Percentiles rank a stretch among this genome's conserved stretches.
Evolutionary conservation across 2,888 invertebrate species (phyloP).

Genomic region (Rhingia rostrata): DNA sequence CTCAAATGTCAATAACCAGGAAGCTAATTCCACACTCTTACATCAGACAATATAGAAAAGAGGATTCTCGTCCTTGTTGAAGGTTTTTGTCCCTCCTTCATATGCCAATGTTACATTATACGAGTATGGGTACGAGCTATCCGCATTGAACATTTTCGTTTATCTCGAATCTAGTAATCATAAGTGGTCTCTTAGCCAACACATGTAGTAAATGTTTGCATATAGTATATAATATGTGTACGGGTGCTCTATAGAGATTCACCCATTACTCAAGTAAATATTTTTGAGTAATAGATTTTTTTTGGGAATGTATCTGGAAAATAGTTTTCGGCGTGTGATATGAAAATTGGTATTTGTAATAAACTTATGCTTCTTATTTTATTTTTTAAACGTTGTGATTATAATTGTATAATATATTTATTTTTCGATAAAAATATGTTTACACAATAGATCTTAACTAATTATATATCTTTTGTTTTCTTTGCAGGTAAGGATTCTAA

Average conservation of each 20-base stretch:
- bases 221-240: not conserved
- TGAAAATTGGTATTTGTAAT: too few relatives aligned
- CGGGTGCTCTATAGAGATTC: constrained; percentile 1
- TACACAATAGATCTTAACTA: too few relatives aligned
- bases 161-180: constrained; percentile 37
- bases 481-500: too few relatives aligned
- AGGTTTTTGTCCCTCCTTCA: not conserved
- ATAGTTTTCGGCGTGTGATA: too few relatives aligned
- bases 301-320: too few relatives aligned
- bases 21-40: constrained; percentile 46
- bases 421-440: too few relatives aligned
- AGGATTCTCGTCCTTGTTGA: constrained; percentile 5
- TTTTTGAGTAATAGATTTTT: too few relatives aligned
- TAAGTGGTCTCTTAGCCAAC: constrained; percentile 43
- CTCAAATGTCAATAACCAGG: constrained; percentile 69
- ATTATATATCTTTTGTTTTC: too few relatives aligned
- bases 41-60: constrained; percentile 13
- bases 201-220: constrained; percentile 38
- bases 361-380: too few relatives aligned
- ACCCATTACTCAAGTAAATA: not conserved
- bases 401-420: too few relatives aligned
- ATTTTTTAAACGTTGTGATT: too few relatives aligned
- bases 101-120: constrained; percentile 15
- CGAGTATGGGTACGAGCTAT: constrained; percentile 1
- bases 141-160: constrained; percentile 15